Conservation (phyloP, 2,888 invertebrate genomes). For the Strigamia transsilvanica region DNA sequence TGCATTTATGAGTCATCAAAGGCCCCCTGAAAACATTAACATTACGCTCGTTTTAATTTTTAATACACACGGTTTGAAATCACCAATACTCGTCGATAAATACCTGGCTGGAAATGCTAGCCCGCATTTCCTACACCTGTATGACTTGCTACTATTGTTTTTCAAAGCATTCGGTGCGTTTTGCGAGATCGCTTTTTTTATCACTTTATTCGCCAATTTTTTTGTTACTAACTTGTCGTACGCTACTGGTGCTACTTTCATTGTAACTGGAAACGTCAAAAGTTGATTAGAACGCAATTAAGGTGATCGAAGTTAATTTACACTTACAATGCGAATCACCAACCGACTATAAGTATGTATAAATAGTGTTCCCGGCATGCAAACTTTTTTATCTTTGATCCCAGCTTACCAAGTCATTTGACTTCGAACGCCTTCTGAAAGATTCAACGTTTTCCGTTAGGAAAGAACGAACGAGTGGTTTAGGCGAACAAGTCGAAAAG, state of each 20-base stretch:
- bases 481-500: background rate
- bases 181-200: background rate
- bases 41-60: background rate
- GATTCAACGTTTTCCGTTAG: background rate
- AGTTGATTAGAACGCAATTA: background rate
- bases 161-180: background rate
- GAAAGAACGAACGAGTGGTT: too few species aligned
- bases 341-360: background rate
- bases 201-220: background rate
- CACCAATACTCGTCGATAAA: background rate
- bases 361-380: background rate
- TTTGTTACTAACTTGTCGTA: background rate
- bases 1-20: background rate
- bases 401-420: background rate
- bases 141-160: background rate
- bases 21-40: background rate
- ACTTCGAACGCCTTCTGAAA: background rate
- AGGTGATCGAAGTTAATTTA: background rate
- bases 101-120: background rate
- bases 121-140: background rate
- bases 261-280: background rate
- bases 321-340: background rate
- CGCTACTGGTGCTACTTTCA: background rate
- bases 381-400: constrained; percentile 1
- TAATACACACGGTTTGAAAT: too few species aligned